Evolutionary conservation across 2,797 vertebrate species (phyloP).

Genomic region (Typhlichthys eigenmanni): DNA sequence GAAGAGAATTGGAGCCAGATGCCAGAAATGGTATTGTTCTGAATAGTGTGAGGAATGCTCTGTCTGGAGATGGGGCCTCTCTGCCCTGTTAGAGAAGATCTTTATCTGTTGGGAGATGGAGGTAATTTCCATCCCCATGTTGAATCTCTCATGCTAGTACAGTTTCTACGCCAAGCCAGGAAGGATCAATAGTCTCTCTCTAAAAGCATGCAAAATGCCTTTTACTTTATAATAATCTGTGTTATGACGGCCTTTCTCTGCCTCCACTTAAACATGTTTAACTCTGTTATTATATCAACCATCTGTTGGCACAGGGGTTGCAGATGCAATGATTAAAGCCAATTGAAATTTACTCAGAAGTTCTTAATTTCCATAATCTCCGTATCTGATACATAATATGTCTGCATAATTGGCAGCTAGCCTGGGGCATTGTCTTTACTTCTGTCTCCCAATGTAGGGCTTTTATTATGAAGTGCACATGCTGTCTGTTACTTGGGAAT

Average conservation of each 20-base stretch:
- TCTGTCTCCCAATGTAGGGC: constrained; percentile 1
- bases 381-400: constrained; percentile 17
- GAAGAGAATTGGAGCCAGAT: neutral
- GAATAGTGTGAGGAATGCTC: neutral
- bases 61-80: neutral
- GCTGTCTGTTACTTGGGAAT: neutral
- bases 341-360: constrained; percentile 28
- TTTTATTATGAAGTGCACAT: constrained; percentile 15
- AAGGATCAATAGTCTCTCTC: neutral
- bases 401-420: constrained; percentile 11
- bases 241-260: neutral
- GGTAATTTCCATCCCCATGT: neutral
- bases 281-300: constrained; percentile 12
- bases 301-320: constrained; percentile 14
- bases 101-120: neutral
- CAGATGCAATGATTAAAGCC: constrained; percentile 20
- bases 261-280: neutral
- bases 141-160: neutral
- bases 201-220: neutral
- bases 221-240: too few species aligned
- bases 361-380: constrained; percentile 27
- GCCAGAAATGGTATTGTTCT: neutral
- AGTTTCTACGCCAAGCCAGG: neutral
- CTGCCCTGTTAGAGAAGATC: neutral
- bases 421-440: constrained; percentile 1